Conservation (phyloP, 2,888 invertebrate species). For the Phortica magna region DNA sequence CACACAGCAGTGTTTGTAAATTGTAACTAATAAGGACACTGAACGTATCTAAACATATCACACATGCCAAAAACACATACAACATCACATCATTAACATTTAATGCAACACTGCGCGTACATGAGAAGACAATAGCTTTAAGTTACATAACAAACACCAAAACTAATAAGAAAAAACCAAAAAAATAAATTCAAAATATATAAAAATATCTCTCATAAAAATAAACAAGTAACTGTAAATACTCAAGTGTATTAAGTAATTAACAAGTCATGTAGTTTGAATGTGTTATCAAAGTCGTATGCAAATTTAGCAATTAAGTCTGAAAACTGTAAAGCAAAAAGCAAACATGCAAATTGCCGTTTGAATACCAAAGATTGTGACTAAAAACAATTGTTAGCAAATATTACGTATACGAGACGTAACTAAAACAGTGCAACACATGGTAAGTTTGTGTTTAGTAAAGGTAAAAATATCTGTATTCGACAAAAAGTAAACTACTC, state of each 20-base stretch:
- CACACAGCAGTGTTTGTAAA: no score
- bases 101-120: no score
- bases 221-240: not conserved
- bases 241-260: not conserved
- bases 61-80: no score
- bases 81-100: no score
- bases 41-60: no score
- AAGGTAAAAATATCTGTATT: not conserved
- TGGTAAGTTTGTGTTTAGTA: not conserved
- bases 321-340: not conserved
- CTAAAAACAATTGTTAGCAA: not conserved
- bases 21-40: no score
- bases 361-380: not conserved
- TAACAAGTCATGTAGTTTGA: not conserved
- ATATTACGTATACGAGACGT: not conserved
- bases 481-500: conserved; percentile 5
- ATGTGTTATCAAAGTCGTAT: not conserved
- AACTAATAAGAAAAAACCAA: not conserved
- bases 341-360: not conserved
- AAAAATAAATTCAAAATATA: not conserved
- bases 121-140: not conserved
- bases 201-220: not conserved
- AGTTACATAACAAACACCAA: not conserved
- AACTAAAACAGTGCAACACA: not conserved
- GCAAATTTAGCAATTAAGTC: not conserved